These are phyloP conservation scores for Manis pentadactyla DNA, from an alignment of 2,797 vertebrate genomes.

Conservation along the genomic window DNA sequence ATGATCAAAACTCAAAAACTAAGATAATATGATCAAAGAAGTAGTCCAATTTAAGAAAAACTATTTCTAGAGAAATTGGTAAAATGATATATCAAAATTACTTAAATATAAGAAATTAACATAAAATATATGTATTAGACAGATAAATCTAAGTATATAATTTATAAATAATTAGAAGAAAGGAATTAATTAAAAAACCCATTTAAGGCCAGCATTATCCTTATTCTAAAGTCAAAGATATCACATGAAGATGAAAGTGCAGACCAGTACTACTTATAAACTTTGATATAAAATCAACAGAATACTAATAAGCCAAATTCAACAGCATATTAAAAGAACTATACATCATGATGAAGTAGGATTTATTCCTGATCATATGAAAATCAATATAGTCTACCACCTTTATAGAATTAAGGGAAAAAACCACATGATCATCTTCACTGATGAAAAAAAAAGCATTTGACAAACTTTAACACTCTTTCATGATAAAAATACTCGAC, in stretches of 20 bases:
- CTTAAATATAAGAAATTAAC: not conserved
- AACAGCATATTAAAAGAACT: not conserved
- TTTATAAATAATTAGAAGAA: not conserved
- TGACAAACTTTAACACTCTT: not conserved
- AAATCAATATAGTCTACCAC: not conserved
- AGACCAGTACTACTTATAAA: not conserved
- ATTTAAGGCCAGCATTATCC: not conserved
- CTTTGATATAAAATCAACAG: not conserved
- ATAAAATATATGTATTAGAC: not conserved
- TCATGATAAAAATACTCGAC: not conserved
- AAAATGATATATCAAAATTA: not conserved
- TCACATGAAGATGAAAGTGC: not conserved
- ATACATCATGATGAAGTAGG: not conserved
- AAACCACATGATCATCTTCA: not conserved
- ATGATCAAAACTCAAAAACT: not conserved
- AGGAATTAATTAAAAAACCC: not conserved
- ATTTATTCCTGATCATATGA: not conserved
- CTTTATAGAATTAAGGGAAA: not conserved
- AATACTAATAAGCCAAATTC: not conserved
- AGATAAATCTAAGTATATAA: not conserved
- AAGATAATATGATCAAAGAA: not conserved
- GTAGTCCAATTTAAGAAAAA: not conserved
- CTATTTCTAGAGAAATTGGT: not conserved
- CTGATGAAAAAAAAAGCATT: not conserved
- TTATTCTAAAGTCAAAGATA: not conserved